These are phyloP conservation scores for Tortricodes alternella DNA, from an alignment of 2,888 invertebrate genomes.

Conservation along the genomic window DNA sequence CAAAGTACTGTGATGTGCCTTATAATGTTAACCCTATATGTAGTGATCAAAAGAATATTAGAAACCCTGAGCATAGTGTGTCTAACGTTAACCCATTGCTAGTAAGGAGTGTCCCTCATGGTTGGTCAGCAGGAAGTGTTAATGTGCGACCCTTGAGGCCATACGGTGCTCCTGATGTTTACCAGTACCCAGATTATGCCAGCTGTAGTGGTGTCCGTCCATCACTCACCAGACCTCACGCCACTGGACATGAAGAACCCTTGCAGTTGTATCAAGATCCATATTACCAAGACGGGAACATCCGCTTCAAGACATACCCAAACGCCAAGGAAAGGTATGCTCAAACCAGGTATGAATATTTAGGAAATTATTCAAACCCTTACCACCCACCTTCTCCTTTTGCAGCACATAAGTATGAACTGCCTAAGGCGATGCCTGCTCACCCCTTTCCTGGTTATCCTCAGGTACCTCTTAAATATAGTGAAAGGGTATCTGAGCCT, in stretches of 20 bases:
- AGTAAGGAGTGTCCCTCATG: slow-evolving; percentile 52
- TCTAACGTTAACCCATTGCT: slow-evolving; percentile 57
- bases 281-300: slow-evolving; percentile 64
- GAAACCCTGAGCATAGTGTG: slow-evolving; percentile 62
- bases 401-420: slow-evolving; percentile 66
- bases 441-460: slow-evolving; percentile 65
- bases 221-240: slow-evolving; percentile 54
- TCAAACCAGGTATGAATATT: slow-evolving; percentile 75
- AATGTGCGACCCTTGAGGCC: slow-evolving; percentile 57
- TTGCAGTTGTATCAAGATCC: slow-evolving; percentile 61
- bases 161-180: slow-evolving; percentile 64
- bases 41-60: slow-evolving; percentile 67
- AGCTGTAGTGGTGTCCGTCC: slow-evolving; percentile 65
- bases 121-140: slow-evolving; percentile 57
- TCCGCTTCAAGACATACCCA: slow-evolving; percentile 74
- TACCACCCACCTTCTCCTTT: slow-evolving; percentile 63
- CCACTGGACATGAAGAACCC: slow-evolving; percentile 59
- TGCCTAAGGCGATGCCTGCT: slow-evolving; percentile 59
- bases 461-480: slow-evolving; percentile 62
- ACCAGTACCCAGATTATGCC: slow-evolving; percentile 67
- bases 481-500: slow-evolving; percentile 66
- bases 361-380: slow-evolving; percentile 65
- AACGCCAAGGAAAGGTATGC: slow-evolving; percentile 66
- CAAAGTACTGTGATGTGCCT: slow-evolving; percentile 80
- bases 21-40: slow-evolving; percentile 63